Conservation (phyloP, 2,797 vertebrate genomes). For the Esox masquinongy region DNA sequence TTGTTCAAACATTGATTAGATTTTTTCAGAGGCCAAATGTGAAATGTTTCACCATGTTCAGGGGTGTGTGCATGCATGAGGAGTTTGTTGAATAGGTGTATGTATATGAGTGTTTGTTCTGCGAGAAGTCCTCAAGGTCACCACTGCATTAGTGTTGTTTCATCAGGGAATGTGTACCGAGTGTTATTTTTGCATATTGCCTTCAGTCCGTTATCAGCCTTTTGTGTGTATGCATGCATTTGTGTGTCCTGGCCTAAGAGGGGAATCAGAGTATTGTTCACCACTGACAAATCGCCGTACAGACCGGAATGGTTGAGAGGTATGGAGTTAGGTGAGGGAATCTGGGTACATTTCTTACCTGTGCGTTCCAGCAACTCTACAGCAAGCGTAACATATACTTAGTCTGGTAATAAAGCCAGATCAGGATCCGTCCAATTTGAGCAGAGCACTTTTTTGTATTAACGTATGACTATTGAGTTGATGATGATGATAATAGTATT, state of each 20-base stretch:
- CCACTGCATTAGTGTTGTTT: not conserved
- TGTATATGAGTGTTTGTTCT: constrained; percentile 17
- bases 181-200: constrained; percentile 26
- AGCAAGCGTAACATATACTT: constrained; percentile 5
- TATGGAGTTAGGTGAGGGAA: constrained; percentile 4
- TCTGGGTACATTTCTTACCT: constrained; percentile 25
- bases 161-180: not conserved
- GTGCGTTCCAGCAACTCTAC: constrained; percentile 42
- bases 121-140: constrained; percentile 43
- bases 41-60: not conserved
- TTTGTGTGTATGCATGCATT: not conserved
- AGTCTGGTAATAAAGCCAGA: too few species aligned
- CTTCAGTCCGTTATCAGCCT: constrained; percentile 39
- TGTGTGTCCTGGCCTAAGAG: not conserved
- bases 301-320: not conserved
- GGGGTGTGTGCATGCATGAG: not conserved
- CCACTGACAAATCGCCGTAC: not conserved
- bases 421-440: too few species aligned
- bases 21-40: not conserved
- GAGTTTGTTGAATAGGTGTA: not conserved
- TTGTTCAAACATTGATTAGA: constrained; percentile 5
- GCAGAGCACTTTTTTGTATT: too few species aligned
- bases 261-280: not conserved
- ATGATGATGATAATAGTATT: too few species aligned
- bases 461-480: too few species aligned